These are phyloP conservation scores for Phyto melanocephala DNA, from an alignment of 2,888 invertebrate genomes.

Conservation along the genomic window DNA sequence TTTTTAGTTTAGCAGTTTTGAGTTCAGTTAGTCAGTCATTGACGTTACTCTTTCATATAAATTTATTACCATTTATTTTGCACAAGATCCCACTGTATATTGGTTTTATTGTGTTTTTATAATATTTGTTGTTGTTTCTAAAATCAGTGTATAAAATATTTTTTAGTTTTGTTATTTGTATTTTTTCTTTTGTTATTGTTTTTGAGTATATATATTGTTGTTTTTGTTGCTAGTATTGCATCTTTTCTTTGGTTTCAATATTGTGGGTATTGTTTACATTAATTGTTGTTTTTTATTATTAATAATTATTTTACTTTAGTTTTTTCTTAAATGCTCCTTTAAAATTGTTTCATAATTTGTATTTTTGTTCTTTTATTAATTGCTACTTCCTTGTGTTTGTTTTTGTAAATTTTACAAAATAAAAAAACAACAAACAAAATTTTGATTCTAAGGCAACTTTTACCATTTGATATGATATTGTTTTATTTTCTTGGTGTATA, in stretches of 20 bases:
- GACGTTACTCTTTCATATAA: too few relatives aligned
- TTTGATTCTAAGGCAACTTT: constrained; percentile 77
- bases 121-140: constrained; percentile 60
- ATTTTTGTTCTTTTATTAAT: constrained; percentile 17
- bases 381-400: constrained; percentile 53
- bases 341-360: constrained; percentile 69
- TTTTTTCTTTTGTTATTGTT: constrained; percentile 31
- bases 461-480: constrained; percentile 76
- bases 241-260: not conserved
- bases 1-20: too few relatives aligned
- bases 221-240: constrained; percentile 38
- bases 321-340: constrained; percentile 70
- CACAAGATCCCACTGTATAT: not conserved
- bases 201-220: constrained; percentile 64
- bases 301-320: not conserved
- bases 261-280: constrained; percentile 18
- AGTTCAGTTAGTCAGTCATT: too few relatives aligned
- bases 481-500: constrained; percentile 51
- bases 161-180: constrained; percentile 14
- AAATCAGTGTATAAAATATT: constrained; percentile 76
- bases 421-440: constrained; percentile 67
- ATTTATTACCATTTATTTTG: too few relatives aligned
- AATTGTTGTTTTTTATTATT: constrained; percentile 29
- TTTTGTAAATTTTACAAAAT: constrained; percentile 62
- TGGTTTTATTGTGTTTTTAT: constrained; percentile 31